Base-by-base conservation (phyloP, 2,797 vertebrate genomes). In the Microctenopoma stevenorrisi region DNA sequence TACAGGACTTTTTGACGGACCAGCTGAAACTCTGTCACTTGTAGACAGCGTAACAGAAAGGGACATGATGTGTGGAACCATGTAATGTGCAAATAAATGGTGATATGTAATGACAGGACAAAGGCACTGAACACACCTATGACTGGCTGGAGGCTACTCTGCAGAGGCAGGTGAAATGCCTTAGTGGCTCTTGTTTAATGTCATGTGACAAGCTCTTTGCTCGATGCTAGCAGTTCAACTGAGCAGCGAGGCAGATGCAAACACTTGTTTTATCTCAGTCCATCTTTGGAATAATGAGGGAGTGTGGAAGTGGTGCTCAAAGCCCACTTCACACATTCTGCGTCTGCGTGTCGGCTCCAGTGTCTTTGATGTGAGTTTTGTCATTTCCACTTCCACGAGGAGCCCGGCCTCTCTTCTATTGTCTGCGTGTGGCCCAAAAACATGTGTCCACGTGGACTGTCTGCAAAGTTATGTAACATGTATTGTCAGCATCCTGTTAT, bases 101-200 rank as follows among this genome's bases (percentile, higher is more conserved):
- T 82, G 88, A 93, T 91, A 62, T 79, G 74, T 68, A 79, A 87
- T 90, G 91, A 89, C 90, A 91, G 84, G 79, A 79, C 86, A 77
- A 83, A 92, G 86, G 82, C 84, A 81, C 48, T 22, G 64, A 66
- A 74, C 87, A 82, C 89, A 91, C 89, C 88, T 90, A 72, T 84
- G 76, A 89, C 72, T 84, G 78, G 71, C 67, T 78, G 44, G 28
- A 44, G 79, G 79, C 78, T 82, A 58, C 57, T 76, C 57, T 64
- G 78, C 68, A 68, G 68, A 82, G 72, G 79, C 76, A 83, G 78
- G 81, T 79, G 84, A 85, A 86, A 76, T 47, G 76, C 65, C 70
- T 81, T 62, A 55, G 67, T 71, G 47, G 35, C 35, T 69, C 52
- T 14, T 57, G 43, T 83, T 75, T 82, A 76, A 82, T 78, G 58